These are phyloP conservation scores for Neogobius melanostomus DNA, from an alignment of 2,113 vertebrate species.

Conservation along the genomic window DNA sequence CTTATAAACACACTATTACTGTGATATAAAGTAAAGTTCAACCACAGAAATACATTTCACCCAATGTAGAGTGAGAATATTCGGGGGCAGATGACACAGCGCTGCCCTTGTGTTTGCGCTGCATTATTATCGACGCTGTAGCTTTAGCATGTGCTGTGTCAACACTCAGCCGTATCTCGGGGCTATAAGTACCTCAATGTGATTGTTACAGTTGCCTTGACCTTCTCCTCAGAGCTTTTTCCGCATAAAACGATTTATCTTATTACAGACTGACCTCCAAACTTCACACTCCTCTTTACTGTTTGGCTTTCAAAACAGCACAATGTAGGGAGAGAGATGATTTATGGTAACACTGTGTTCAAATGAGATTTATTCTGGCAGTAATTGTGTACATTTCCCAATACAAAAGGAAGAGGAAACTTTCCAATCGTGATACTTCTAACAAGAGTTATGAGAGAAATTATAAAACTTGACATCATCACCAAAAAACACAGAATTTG, in stretches of 20 bases:
- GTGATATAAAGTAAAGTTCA: not conserved
- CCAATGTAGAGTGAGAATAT: slow-evolving; percentile 19
- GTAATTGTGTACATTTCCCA: slow-evolving; percentile 29
- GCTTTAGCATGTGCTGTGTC: slow-evolving; percentile 66
- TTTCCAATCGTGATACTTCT: not conserved
- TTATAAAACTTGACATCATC: not conserved
- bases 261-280: slow-evolving; percentile 69
- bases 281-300: slow-evolving; percentile 55
- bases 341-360: slow-evolving; percentile 45
- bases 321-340: slow-evolving; percentile 39
- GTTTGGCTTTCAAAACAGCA: slow-evolving; percentile 48
- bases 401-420: not conserved
- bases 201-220: slow-evolving; percentile 69
- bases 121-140: slow-evolving; percentile 70
- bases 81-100: slow-evolving; percentile 37
- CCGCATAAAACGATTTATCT: slow-evolving; percentile 76
- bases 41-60: not conserved
- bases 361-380: slow-evolving; percentile 34
- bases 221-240: slow-evolving; percentile 73
- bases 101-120: slow-evolving; percentile 56
- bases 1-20: too few relatives aligned
- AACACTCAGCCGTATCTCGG: slow-evolving; percentile 64
- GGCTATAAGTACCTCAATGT: slow-evolving; percentile 64
- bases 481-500: not conserved
- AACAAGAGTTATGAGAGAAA: not conserved